A percentile compares a stretch with the other conserved stretches of the same genome.
These are phyloP conservation scores for Perognathus longimembris DNA, from an alignment of 2,113 vertebrate genomes.

Conservation along the genomic window DNA sequence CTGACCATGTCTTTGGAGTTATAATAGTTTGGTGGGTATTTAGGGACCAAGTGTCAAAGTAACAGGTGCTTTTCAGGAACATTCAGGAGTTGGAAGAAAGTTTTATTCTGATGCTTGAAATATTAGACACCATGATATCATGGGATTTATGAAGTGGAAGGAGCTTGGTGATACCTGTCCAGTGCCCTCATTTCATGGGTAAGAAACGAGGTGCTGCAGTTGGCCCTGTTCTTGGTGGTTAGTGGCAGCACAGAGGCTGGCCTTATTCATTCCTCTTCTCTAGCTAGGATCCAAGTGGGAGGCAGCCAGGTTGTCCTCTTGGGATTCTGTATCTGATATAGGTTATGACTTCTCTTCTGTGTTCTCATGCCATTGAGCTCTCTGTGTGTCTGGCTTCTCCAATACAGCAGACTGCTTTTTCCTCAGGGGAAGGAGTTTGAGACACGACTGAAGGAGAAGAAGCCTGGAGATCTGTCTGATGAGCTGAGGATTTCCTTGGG, in stretches of 20 bases:
- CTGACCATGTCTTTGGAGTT: not conserved
- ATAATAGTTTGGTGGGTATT: not conserved
- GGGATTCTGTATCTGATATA: not conserved
- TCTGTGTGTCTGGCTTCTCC: not conserved
- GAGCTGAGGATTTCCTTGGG: conserved; percentile 94
- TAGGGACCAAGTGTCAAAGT: not conserved
- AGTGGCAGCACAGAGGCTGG: not conserved
- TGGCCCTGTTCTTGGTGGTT: not conserved
- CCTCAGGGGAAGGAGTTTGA: conserved; percentile 96
- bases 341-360: not conserved
- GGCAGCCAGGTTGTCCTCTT: not conserved
- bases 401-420: not conserved
- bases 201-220: not conserved
- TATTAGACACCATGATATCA: not conserved
- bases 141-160: not conserved
- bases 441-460: conserved; percentile 96
- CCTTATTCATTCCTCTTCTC: not conserved
- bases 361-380: not conserved
- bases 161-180: not conserved
- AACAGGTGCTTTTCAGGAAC: not conserved
- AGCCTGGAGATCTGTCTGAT: conserved; percentile 94
- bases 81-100: not conserved
- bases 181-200: not conserved
- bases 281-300: not conserved
- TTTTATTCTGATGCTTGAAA: not conserved